Evolutionary conservation across 2,888 invertebrate genomes (phyloP).

Genomic region (Cylloceria caligata): DNA sequence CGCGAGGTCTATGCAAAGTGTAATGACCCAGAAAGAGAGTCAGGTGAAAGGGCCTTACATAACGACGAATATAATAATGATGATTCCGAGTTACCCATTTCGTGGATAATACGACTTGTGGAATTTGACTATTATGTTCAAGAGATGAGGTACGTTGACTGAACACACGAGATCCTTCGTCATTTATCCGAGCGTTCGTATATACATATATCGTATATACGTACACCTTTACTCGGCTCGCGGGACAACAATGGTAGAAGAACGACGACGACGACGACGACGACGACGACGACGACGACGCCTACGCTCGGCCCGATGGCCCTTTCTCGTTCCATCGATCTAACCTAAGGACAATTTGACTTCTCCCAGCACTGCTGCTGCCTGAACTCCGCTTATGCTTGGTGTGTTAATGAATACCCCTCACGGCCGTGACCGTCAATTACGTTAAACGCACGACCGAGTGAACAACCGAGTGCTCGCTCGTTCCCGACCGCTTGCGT

Average conservation of each 20-base stretch:
- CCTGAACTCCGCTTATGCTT: slow-evolving; percentile 46
- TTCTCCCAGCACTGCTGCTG: slow-evolving; percentile 9
- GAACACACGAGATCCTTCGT: slow-evolving; percentile 22
- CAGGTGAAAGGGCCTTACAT: background rate
- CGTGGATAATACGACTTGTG: slow-evolving; percentile 26
- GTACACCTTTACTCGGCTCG: slow-evolving; percentile 1
- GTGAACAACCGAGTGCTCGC: slow-evolving; percentile 65
- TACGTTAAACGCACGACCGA: slow-evolving; percentile 71
- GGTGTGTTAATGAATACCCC: slow-evolving; percentile 74
- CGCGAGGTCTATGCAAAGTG: slow-evolving; percentile 8
- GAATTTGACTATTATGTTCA: slow-evolving; percentile 31
- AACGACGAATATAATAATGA: slow-evolving; percentile 46
- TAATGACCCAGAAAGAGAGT: slow-evolving; percentile 1
- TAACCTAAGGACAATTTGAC: slow-evolving; percentile 41
- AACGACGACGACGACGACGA: slow-evolving; percentile 28
- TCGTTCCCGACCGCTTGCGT: slow-evolving; percentile 46
- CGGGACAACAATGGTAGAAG: slow-evolving; percentile 26
- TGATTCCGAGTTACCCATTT: slow-evolving; percentile 25
- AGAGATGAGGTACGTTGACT: slow-evolving; percentile 24
- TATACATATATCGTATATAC: background rate
- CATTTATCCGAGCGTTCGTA: slow-evolving; percentile 20
- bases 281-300: slow-evolving; percentile 19
- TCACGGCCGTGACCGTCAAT: slow-evolving; percentile 73
- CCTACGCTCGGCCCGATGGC: slow-evolving; percentile 37
- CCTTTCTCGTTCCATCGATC: slow-evolving; percentile 52